phyloP scores from a whole-genome alignment of 30 jellyfish, hydroid and myxozoan species.

The Haliclystus octoradiatus region DNA sequence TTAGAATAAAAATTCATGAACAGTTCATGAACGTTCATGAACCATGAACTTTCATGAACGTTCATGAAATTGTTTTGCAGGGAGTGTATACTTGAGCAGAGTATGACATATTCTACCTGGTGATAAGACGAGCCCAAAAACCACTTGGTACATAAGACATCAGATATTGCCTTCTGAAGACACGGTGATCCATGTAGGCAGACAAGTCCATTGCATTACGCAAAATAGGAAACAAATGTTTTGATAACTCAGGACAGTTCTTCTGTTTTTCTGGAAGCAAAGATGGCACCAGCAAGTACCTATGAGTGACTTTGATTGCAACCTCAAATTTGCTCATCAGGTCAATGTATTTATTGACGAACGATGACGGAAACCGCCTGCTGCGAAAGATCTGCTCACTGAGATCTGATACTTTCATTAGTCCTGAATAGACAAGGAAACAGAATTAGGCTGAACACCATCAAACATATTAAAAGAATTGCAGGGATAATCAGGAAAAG shows the following conservation, averaged over 20 bases:
- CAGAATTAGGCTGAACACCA: no score
- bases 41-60: no score
- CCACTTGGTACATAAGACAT: slow-evolving; percentile 95
- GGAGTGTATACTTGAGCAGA: no score
- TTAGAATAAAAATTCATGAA: no score
- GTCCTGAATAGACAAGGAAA: slow-evolving; percentile 37
- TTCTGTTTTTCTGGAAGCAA: slow-evolving; percentile 68
- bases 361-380: slow-evolving; percentile 58
- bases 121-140: slow-evolving; percentile 91
- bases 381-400: slow-evolving; percentile 68
- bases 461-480: no score
- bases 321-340: slow-evolving; percentile 87
- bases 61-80: no score
- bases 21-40: no score
- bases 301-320: slow-evolving; percentile 72
- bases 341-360: slow-evolving; percentile 70
- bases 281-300: slow-evolving; percentile 82
- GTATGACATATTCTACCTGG: slow-evolving; percentile 43
- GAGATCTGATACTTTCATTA: slow-evolving; percentile 58
- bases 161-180: slow-evolving; percentile 66
- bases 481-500: no score
- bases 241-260: slow-evolving; percentile 46
- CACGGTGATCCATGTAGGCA: slow-evolving; percentile 44
- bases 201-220: slow-evolving; percentile 51
- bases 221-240: slow-evolving; percentile 22